Conservation (phyloP, 2,113 vertebrate species). For the Phocoena sinus region DNA sequence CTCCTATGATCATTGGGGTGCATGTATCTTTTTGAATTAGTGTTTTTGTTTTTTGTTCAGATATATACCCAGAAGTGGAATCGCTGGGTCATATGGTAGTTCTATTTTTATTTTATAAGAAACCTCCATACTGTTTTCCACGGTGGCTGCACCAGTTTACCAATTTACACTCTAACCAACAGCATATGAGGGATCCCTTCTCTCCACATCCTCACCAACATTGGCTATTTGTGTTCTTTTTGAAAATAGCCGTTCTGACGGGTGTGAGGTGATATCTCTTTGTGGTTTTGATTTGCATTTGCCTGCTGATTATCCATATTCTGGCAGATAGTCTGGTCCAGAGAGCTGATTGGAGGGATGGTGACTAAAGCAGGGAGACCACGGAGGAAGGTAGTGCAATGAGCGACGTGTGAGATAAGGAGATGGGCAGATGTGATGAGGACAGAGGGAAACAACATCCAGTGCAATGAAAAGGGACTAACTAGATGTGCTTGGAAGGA, state of each 20-base stretch:
- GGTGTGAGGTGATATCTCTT: background rate
- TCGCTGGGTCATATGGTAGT: background rate
- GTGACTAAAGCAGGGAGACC: background rate
- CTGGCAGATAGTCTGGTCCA: background rate
- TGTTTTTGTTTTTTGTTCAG: background rate
- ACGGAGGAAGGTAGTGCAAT: accelerated
- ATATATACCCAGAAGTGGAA: background rate
- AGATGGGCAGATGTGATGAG: background rate
- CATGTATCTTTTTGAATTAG: background rate
- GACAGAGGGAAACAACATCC: background rate
- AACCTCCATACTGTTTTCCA: background rate
- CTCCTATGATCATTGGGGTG: background rate
- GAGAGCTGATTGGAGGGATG: background rate
- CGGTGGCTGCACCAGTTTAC: background rate
- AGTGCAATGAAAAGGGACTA: accelerated
- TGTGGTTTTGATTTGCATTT: background rate
- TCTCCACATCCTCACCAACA: background rate
- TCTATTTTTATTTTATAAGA: background rate
- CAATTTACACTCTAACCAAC: no score
- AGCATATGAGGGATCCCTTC: background rate
- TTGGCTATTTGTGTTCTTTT: background rate
- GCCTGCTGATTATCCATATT: background rate
- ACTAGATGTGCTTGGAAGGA: background rate
- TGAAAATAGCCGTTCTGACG: background rate
- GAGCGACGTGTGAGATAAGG: accelerated